Conservation (phyloP, 2,888 invertebrate species). For the Phyllotreta striolata region DNA sequence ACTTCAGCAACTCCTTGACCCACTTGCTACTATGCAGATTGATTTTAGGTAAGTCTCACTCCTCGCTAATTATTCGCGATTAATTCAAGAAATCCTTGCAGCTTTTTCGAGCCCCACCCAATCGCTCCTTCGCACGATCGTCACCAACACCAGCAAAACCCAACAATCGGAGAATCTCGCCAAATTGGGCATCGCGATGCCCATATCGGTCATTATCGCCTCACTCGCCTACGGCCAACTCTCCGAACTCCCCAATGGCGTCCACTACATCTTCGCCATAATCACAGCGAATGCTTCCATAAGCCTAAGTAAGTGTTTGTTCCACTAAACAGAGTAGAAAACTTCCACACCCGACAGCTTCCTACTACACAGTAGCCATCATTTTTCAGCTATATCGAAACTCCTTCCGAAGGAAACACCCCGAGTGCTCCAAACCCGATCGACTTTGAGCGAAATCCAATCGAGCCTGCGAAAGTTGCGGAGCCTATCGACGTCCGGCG, state of each 20-base stretch:
- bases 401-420: background rate
- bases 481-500: constrained; percentile 11
- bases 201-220: background rate
- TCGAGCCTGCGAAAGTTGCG: constrained; percentile 8
- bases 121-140: constrained; percentile 14
- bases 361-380: too few relatives aligned
- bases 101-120: constrained; percentile 23
- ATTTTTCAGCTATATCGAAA: constrained; percentile 4
- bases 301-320: constrained; percentile 16
- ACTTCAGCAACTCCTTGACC: constrained; percentile 12
- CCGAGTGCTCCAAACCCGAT: too few relatives aligned
- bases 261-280: constrained; percentile 5
- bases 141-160: constrained; percentile 2
- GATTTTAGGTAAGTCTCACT: constrained; percentile 17
- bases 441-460: background rate
- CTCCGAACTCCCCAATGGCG: constrained; percentile 1
- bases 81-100: constrained; percentile 4
- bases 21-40: constrained; percentile 22
- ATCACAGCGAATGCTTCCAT: constrained; percentile 7
- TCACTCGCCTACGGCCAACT: constrained; percentile 6
- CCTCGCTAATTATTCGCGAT: background rate
- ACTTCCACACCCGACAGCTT: background rate
- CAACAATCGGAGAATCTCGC: constrained; percentile 6
- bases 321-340: background rate
- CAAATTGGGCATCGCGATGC: constrained; percentile 13